phyloP scores from a whole-genome alignment of 2,888 invertebrate genomes.

The Nysson spinosus region DNA sequence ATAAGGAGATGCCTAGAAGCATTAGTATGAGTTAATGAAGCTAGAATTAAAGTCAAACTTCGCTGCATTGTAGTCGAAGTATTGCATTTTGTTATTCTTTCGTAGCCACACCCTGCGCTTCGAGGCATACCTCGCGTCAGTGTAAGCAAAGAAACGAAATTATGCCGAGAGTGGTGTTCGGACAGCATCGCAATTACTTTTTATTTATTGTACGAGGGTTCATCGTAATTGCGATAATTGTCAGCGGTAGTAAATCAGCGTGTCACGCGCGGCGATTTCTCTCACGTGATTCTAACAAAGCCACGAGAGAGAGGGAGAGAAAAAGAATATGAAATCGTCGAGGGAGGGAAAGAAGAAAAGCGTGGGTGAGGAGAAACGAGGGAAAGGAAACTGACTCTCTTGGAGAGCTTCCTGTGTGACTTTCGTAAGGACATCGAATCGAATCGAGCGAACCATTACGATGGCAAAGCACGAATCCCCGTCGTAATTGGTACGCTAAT shows the following conservation, averaged over 20 bases:
- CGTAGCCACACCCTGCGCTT: too few species aligned
- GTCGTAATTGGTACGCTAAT: constrained; percentile 62
- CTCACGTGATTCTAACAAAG: constrained; percentile 1
- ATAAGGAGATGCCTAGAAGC: too few species aligned
- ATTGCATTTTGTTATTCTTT: too few species aligned
- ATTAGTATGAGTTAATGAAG: too few species aligned
- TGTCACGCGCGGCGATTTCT: background rate
- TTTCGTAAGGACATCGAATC: constrained; percentile 17
- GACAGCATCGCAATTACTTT: constrained; percentile 11
- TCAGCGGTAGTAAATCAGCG: constrained; percentile 24
- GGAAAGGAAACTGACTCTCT: too few species aligned
- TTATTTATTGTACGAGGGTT: constrained; percentile 19
- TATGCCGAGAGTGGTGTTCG: constrained; percentile 7
- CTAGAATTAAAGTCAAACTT: too few species aligned
- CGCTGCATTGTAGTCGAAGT: too few species aligned
- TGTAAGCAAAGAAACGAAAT: constrained; percentile 15
- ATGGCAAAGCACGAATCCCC: constrained; percentile 16
- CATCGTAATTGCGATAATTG: constrained; percentile 32
- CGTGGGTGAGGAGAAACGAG: too few species aligned
- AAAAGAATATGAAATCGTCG: too few species aligned
- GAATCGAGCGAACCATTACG: constrained; percentile 8
- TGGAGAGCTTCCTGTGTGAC: constrained; percentile 2
- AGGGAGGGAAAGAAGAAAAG: too few species aligned
- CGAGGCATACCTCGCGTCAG: too few species aligned
- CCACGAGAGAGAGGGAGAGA: background rate